Base-by-base conservation (phyloP, 35 echinoderm and acorn worm genomes). In the Heliocidaris tuberculata region DNA sequence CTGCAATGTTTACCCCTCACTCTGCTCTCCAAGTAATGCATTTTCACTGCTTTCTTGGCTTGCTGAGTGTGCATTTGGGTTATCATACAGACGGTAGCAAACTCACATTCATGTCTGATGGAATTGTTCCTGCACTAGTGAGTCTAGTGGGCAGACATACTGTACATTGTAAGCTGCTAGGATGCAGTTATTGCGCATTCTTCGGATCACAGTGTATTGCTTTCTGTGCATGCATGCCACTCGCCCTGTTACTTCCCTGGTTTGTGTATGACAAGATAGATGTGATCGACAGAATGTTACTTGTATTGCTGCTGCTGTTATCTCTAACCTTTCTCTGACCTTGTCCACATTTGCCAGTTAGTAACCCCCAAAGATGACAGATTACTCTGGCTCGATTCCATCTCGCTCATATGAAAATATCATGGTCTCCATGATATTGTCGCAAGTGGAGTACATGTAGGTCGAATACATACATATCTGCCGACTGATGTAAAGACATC, bases 371-470 rank as follows among this genome's bases (percentile, higher is more conserved):
- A 89, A 89, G 87, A 89, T 48, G 87, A 89, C 87, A 89, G 87
- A 89, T 89, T 89, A 89, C 87, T 89, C 19, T 89, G 87, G 87
- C 87, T 42, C 12, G 87, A 89, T 89, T 89, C 47, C 87, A 89
- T 78, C 65, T 78, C 65, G n/a, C 19, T 78, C 19, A 78, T 78
- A 78, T 78, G 65, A 78, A 78, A 78, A 78, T 78, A 78, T 78
- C 65, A 78, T n/a, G 27, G 21, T 78, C 21, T 78, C 21, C 65
- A 78, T 24, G 65, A 78, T 78, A 19, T 78, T n/a, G 65, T 19
- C 65, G 27, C 21, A 78, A 78, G 17, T 78, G 65, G 27, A 27
- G 4, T n/a, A 19, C 65, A 78, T 42, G 35, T 42, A 42, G 35
- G 35, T 42, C 3, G 35, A 42, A 42, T 42, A 42, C 7, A 78